A percentile compares a stretch with the other conserved stretches of the same genome.
phyloP scores from a whole-genome alignment of 64 coral and sea anemone genomes.

The Cladopsammia gracilis region DNA sequence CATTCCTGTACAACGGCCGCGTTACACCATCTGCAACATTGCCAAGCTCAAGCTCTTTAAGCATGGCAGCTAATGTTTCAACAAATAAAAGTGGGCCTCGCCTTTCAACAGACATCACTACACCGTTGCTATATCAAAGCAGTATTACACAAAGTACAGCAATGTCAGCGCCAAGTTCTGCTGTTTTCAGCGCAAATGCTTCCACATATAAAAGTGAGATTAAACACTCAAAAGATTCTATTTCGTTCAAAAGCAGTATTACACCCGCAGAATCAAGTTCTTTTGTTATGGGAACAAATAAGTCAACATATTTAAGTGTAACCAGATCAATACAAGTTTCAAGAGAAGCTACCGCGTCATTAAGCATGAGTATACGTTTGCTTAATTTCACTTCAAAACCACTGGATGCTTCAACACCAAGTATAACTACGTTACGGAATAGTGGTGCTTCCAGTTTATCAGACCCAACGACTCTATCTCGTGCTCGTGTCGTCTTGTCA shows the following conservation, averaged over 20 bases:
- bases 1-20: too few species aligned
- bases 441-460: neutral
- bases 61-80: neutral
- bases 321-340: too few species aligned
- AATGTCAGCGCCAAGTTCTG: neutral
- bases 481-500: neutral
- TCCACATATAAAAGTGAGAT: neutral
- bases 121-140: neutral
- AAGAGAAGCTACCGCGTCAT: neutral
- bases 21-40: neutral
- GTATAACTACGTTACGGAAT: neutral
- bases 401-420: neutral
- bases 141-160: neutral
- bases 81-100: neutral
- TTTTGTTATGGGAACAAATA: neutral
- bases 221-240: neutral
- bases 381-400: neutral
- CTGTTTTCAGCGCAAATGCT: neutral
- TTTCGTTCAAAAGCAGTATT: neutral
- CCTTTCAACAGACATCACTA: neutral
- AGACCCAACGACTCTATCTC: neutral
- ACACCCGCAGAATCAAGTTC: neutral
- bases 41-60: neutral
- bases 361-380: neutral
- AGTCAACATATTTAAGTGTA: neutral